Evolutionary conservation across 2,113 vertebrate species (phyloP).

Genomic region (Cettia cetti): DNA sequence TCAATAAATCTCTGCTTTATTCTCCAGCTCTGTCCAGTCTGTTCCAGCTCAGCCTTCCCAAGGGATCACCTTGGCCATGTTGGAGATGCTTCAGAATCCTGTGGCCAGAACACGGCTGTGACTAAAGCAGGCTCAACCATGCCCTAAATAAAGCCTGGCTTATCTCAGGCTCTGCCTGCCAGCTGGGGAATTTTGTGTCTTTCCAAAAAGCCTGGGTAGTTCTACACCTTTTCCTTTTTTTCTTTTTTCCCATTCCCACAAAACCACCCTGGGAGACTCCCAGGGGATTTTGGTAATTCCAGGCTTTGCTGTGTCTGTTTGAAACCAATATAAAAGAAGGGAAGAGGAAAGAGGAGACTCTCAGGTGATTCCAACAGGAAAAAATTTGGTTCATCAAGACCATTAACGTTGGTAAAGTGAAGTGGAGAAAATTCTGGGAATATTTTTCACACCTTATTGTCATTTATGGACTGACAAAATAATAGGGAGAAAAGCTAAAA

Average conservation of each 20-base stretch:
- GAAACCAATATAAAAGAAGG: not conserved
- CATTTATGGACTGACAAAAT: not conserved
- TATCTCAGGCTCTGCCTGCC: not conserved
- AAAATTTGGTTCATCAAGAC: too few relatives aligned
- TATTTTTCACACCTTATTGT: not conserved
- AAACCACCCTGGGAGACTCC: not conserved
- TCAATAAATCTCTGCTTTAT: too few relatives aligned
- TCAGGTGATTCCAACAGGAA: not conserved
- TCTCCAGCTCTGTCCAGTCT: not conserved
- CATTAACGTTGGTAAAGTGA: rapidly evolving
- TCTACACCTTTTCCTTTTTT: not conserved
- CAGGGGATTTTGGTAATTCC: not conserved
- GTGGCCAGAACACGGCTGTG: not conserved
- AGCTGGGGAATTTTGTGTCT: not conserved
- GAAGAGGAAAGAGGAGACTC: not conserved
- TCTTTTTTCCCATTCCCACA: not conserved
- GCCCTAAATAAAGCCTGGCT: not conserved
- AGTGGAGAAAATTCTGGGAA: not conserved
- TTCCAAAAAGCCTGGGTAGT: not conserved
- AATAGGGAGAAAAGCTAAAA: not conserved
- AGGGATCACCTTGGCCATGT: not conserved
- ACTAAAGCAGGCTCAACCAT: not conserved
- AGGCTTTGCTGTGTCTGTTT: not conserved
- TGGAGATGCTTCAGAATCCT: not conserved
- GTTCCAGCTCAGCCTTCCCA: not conserved